Conservation (phyloP, 1,140 invertebrate genomes). For the Aphidius ervi region DNA sequence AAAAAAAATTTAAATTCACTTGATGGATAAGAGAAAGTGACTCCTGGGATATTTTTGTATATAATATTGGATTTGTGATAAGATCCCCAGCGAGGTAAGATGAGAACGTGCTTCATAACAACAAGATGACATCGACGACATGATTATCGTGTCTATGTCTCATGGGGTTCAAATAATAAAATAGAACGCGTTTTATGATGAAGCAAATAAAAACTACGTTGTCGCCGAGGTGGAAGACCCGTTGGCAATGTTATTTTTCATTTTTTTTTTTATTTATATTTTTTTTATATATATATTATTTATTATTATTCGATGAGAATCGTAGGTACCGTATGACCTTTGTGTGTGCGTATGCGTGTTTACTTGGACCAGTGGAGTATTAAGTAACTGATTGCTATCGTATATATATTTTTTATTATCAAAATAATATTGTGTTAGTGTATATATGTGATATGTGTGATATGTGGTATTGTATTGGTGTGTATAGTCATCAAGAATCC, state of each 20-base stretch:
- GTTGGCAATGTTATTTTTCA: too few species aligned
- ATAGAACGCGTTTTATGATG: too few species aligned
- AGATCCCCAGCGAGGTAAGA: background rate
- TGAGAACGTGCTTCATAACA: constrained; percentile 9
- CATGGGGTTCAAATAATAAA: background rate
- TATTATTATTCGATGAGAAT: background rate
- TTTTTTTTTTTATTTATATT: too few species aligned
- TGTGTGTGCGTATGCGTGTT: constrained; percentile 26
- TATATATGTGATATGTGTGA: background rate
- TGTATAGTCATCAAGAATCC: too few species aligned
- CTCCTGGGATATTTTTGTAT: too few species aligned
- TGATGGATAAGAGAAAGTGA: too few species aligned
- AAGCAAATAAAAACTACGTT: too few species aligned
- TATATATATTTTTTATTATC: too few species aligned
- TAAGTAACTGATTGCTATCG: too few species aligned
- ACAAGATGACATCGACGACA: constrained; percentile 1
- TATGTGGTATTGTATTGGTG: too few species aligned
- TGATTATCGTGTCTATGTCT: constrained; percentile 8
- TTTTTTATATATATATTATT: background rate
- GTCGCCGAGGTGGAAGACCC: too few species aligned
- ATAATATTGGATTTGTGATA: constrained; percentile 1
- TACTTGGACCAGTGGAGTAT: constrained; percentile 21
- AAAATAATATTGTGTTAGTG: background rate
- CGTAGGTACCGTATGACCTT: constrained; percentile 27
- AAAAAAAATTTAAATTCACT: too few species aligned